Evolutionary conservation across 2,888 invertebrate species (phyloP).

Genomic region (Atethmia centrago): DNA sequence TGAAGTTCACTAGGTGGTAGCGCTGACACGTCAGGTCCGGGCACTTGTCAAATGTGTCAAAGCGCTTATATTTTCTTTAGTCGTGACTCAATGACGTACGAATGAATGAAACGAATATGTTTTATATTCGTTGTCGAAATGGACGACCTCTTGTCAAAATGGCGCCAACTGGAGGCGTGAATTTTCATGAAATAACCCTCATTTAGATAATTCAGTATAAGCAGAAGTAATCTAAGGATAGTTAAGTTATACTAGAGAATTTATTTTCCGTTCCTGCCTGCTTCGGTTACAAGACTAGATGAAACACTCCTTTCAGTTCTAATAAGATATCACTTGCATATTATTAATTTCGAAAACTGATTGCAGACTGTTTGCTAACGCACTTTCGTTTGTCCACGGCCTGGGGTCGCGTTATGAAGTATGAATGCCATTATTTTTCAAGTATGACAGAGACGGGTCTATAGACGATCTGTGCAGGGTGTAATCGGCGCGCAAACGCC

Average conservation of each 20-base stretch:
- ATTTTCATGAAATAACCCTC: too few relatives aligned
- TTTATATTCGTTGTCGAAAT: too few relatives aligned
- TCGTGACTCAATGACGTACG: too few relatives aligned
- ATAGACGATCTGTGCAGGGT: background rate
- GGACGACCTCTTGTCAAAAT: too few relatives aligned
- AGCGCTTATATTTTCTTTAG: too few relatives aligned
- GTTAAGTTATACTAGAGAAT: background rate
- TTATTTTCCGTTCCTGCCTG: slow-evolving; percentile 9
- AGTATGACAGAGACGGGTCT: background rate
- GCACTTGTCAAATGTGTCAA: too few relatives aligned
- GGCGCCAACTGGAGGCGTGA: too few relatives aligned
- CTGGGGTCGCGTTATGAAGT: background rate
- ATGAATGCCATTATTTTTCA: slow-evolving; percentile 7
- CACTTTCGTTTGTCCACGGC: background rate
- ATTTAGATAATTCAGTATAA: background rate
- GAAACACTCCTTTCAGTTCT: background rate
- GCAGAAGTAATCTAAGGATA: background rate
- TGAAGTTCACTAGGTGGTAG: too few relatives aligned
- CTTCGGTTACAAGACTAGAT: background rate
- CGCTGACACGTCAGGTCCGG: too few relatives aligned
- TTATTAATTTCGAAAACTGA: background rate
- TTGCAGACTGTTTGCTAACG: background rate
- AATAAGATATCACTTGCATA: background rate
- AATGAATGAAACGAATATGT: too few relatives aligned
- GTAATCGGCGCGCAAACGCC: too few relatives aligned